Base-by-base conservation (phyloP, 1,140 invertebrate genomes). In the Drosophila saltans region DNA sequence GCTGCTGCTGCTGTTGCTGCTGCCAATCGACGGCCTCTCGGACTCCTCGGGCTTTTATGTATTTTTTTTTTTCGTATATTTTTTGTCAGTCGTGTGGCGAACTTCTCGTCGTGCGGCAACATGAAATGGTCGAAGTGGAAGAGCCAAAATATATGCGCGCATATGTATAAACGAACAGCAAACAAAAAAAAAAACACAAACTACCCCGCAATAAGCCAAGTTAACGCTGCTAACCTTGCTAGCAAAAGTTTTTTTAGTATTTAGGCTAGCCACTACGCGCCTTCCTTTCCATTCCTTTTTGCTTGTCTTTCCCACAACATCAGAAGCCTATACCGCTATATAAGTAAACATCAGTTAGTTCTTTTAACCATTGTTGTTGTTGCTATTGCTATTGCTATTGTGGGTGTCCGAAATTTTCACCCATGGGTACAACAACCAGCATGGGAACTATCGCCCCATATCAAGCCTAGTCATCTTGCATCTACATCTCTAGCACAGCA, bases 71-170 rank as follows among this genome's bases (percentile, higher is more conserved):
- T 52, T 9, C 26, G 24, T 52, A 21, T 10, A 36, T 52, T 24
- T 24, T 61, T 78, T 81, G 78, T 67, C 68, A 73, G 80, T 86
- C 83, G 83, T 86, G 83, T 79, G 80, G 76, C 84, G 69, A 66
- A 76, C 83, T 86, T 85, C 45, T 52, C 83, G 84, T 88, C 57
- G 75, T 78, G 83, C 80, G 83, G 83, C 83, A 85, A 85, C 81
- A 84, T 84, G 68, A 85, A 84, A 85, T 83, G 73, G 66, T 63
- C 76, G 73, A 80, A 68, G 83, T 84, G 45, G 45, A 52, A 52
- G 45, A 52, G 45, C 45, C 45, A 52, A 77, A 62, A 58, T 58
- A 88, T 86, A 88, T 86, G 80, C 76, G 77, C 83, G 80, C 45
- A 52, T 52, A 52, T 52, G 45, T 79, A 88, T 72, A n/a, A 43